These are phyloP conservation scores for Aporophyla lueneburgensis DNA, from an alignment of 2,888 invertebrate genomes.

Conservation along the genomic window DNA sequence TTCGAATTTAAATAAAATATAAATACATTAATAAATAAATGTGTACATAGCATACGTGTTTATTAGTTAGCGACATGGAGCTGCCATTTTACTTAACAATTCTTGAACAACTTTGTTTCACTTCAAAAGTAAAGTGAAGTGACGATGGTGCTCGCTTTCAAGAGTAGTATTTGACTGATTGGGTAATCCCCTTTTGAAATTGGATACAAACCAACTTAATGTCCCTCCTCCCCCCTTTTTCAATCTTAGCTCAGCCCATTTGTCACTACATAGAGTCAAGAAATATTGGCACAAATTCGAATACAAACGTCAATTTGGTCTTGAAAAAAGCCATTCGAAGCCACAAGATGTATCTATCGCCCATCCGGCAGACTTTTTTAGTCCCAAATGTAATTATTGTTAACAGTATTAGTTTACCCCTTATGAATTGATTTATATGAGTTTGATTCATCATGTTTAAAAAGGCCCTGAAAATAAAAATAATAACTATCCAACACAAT, in stretches of 20 bases:
- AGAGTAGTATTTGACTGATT: not conserved
- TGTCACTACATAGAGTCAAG: not conserved
- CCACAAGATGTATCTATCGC: not conserved
- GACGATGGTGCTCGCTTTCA: not conserved
- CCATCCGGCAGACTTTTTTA: not conserved
- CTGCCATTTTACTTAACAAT: slow-evolving; percentile 30
- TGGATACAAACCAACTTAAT: not conserved
- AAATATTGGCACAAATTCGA: slow-evolving; percentile 1
- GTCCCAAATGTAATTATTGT: not conserved
- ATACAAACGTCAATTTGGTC: not conserved
- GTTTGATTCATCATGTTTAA: not conserved
- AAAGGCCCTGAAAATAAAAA: not conserved
- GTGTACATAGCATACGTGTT: slow-evolving; percentile 10
- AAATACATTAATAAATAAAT: slow-evolving; percentile 16
- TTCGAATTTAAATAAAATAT: slow-evolving; percentile 41
- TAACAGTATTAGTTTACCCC: not conserved
- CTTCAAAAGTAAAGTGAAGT: not conserved
- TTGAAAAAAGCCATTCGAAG: slow-evolving; percentile 10
- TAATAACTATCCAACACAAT: not conserved
- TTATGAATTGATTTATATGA: not conserved
- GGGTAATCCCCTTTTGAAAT: not conserved
- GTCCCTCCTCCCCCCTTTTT: not conserved
- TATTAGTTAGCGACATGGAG: slow-evolving; percentile 52
- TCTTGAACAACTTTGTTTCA: not conserved
- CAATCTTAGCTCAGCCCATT: slow-evolving; percentile 3